These are phyloP conservation scores for Adelges cooleyi DNA, from an alignment of 1,140 invertebrate genomes.

Conservation along the genomic window DNA sequence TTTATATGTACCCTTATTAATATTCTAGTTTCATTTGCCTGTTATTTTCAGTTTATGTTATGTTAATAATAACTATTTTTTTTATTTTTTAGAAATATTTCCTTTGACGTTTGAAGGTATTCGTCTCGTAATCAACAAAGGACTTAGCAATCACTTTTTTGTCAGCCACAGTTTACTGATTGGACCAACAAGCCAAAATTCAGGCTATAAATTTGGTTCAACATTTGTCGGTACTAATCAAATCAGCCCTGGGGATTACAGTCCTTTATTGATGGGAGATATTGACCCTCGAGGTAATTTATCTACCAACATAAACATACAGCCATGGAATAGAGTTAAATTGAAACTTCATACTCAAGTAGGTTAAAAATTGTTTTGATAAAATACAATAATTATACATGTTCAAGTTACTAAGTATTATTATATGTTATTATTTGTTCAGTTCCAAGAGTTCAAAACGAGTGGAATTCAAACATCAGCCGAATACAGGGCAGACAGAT, in stretches of 20 bases:
- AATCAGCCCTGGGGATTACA: conserved; percentile 68
- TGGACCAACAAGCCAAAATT: conserved; percentile 66
- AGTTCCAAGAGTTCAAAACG: conserved; percentile 82
- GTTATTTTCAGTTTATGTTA: no score
- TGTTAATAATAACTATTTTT: no score
- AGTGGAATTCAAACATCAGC: conserved; percentile 71
- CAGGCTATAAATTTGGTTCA: conserved; percentile 77
- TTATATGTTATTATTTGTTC: conserved; percentile 29
- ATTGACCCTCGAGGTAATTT: conserved; percentile 91
- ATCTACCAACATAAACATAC: conserved; percentile 92
- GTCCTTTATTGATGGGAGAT: conserved; percentile 95
- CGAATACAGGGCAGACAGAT: conserved; percentile 80
- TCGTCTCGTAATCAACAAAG: conserved; percentile 90
- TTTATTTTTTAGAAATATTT: conserved; percentile 87
- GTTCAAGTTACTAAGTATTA: no score
- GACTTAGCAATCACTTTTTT: conserved; percentile 97
- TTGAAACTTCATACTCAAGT: conserved; percentile 84
- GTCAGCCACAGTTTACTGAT: conserved; percentile 87
- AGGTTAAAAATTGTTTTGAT: no score
- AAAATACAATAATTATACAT: no score
- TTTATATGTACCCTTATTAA: no score
- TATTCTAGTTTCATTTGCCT: no score
- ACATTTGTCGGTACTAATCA: conserved; percentile 92
- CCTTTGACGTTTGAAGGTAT: conserved; percentile 95
- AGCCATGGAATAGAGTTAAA: conserved; percentile 63